These are phyloP conservation scores for Villa cingulata DNA, from an alignment of 2,888 invertebrate genomes.

Conservation along the genomic window DNA sequence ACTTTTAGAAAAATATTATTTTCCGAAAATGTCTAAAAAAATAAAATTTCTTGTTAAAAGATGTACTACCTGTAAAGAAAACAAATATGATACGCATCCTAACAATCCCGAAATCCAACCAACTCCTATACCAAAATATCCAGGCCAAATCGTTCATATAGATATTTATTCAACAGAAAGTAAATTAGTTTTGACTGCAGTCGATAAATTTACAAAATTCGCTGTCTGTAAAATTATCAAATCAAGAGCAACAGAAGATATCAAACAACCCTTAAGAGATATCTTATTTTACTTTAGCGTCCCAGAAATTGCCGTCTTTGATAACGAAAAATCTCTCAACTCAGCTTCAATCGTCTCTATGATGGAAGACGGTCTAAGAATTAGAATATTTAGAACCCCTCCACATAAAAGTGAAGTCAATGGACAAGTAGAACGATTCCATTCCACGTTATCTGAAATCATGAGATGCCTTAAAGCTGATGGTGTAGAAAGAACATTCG, in stretches of 20 bases:
- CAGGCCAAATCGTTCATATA: background rate
- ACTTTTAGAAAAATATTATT: background rate
- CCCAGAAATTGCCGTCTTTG: background rate
- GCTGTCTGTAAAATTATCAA: background rate
- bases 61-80: background rate
- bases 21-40: background rate
- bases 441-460: constrained; percentile 15
- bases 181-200: background rate
- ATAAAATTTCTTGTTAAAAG: background rate
- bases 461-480: constrained; percentile 12
- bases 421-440: constrained; percentile 12
- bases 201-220: background rate
- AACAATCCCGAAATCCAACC: background rate
- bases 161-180: background rate
- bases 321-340: background rate
- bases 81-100: constrained; percentile 8
- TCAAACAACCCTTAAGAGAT: background rate
- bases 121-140: background rate
- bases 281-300: background rate
- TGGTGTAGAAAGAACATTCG: constrained; percentile 6
- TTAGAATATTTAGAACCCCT: constrained; percentile 13
- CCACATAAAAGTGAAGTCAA: constrained; percentile 12
- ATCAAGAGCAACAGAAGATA: background rate
- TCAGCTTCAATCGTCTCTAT: constrained; percentile 9
- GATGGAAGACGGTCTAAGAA: constrained; percentile 12